Base-by-base conservation (phyloP, 1,140 invertebrate species). In the Lepeophtheirus salmonis region DNA sequence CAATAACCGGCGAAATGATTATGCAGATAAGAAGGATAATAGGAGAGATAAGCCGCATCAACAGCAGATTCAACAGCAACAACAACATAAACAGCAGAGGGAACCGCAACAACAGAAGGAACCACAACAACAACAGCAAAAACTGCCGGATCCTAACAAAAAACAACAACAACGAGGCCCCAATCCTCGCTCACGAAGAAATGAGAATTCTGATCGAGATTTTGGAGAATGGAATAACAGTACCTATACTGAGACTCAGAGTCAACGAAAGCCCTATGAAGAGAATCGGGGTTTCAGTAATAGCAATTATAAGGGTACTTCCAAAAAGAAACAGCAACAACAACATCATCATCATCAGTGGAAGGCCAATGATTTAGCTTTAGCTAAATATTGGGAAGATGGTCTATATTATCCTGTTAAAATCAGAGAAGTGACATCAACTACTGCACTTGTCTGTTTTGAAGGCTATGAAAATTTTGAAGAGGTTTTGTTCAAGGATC, bases 381-480 rank as follows among this genome's bases (percentile, higher is more conserved):
- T 57, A 24, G 55, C 55, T 16, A 57, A 57, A 23, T 57, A 57
- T 30, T 57, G 55, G 55, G 55, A 57, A 21, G 55, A 57, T 23
- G 25, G 25, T 2, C 13, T 17, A 30, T 57, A 25, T 17, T 57
- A 57, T 23, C 22, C 24, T n/a, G 22, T 30, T 30, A n/a, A 57
- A 24, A 24, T 57, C 2, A 57, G 21, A 16, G 55, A 20, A 14
- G 55, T 57, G 10, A 17, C n/a, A 12, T 13, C n/a, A 16, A 50
- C n/a, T 48, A 59, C 57, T 2, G 57, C 49, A 4, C 30, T 59
- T 12, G 57, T 59, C 16, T 18, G 51, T 1, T 59, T 59, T 18
- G 18, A 26, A 13, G 57, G 50, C 13, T 59, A 59, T 21, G 57
- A 41, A 18, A 59, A 59, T 41, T 41, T 52, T 22, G 57, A 59